phyloP scores from a whole-genome alignment of 1,140 invertebrate species.

The Stenopsyche tienmushanensis region DNA sequence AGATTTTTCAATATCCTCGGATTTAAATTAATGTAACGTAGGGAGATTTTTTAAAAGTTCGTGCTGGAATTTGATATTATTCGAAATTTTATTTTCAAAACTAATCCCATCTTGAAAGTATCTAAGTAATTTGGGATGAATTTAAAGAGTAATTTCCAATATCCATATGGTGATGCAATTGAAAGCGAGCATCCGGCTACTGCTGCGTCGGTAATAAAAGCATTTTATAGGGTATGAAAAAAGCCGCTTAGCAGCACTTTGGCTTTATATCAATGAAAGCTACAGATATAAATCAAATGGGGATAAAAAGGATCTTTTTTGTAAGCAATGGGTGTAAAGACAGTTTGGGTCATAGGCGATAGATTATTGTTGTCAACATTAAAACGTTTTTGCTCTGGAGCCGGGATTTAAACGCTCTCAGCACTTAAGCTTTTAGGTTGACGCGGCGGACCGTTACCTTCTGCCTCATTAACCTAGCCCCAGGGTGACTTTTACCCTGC shows the following conservation, averaged over 20 bases:
- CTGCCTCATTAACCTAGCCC: constrained; percentile 32
- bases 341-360: background rate
- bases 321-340: constrained; percentile 2
- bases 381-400: constrained; percentile 27
- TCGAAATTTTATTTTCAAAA: no score
- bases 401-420: constrained; percentile 29
- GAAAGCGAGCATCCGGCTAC: no score
- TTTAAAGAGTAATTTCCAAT: no score
- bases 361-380: constrained; percentile 40
- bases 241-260: background rate
- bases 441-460: constrained; percentile 34
- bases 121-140: no score
- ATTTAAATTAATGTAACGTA: no score
- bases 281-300: constrained; percentile 10
- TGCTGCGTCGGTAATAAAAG: no score
- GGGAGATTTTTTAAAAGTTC: no score
- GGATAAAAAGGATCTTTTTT: constrained; percentile 5
- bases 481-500: background rate
- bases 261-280: constrained; percentile 6
- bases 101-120: no score
- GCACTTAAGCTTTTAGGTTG: constrained; percentile 34
- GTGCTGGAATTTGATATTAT: no score
- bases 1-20: no score
- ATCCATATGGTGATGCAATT: no score
- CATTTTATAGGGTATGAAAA: no score